Base-by-base conservation (phyloP, 2,113 vertebrate species). In the Hepsetus odoe region DNA sequence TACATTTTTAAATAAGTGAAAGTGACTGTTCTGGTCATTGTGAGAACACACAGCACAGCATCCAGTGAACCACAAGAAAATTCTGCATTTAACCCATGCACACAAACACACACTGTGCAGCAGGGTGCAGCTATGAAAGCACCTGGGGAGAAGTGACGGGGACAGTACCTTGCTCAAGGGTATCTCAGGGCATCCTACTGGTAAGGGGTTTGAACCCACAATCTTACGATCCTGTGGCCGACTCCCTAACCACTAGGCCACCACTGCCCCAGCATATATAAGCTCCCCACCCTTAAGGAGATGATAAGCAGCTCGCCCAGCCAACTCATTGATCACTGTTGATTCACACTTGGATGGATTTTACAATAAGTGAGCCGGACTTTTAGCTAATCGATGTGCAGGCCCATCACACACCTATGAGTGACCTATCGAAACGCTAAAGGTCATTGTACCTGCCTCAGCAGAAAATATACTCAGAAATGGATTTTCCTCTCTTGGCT, bases 351-450 rank as follows among this genome's bases (percentile, higher is more conserved):
- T 84, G 85, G 85, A 90, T 83, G 87, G 85, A 87, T 85, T 85
- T 89, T 86, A 87, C 88, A 89, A 85, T 83, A 85, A 89, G 79
- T 26, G 82, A 28, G 16, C 73, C 80, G 85, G 88, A 86, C 79
- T 59, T 76, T 87, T 62, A 38, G 90, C 87, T 87, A 87, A 82
- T 24, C 22, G 82, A 84, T 83, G 86, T 82, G 83, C 84, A 84
- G 86, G 88, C 88, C 85, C 71, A 84, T 81, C 51, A 35, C 40
- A 65, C 86, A 85, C 84, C 85, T 82, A 86, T 83, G 69, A 80
- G 80, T 89, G 88, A 90, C 90, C 89, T 89, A 91, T 91, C 84
- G 87, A 85, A 91, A 85, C 80, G 85, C 84, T 90, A 91, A 91
- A 92, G 89, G 91, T 91, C 85, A 79, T 80, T 84, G 70, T 88